Percentiles rank a stretch among this genome's conserved stretches.
Evolutionary conservation across 2,113 vertebrate genomes (phyloP).

Genomic region (Sylvia atricapilla): DNA sequence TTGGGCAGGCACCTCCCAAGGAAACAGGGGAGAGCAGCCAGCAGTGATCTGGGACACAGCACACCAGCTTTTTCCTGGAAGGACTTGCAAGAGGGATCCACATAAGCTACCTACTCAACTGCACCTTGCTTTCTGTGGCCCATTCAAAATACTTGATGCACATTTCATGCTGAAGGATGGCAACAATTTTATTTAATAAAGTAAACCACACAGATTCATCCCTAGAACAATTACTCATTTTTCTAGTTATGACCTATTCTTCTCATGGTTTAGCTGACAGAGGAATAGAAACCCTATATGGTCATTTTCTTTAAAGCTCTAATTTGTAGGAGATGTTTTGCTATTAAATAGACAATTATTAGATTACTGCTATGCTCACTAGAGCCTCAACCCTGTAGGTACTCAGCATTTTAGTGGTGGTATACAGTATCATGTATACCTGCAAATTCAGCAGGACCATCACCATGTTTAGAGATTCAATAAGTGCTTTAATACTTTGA

Average conservation of each 20-base stretch:
- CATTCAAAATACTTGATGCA: background rate
- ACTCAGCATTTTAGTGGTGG: background rate
- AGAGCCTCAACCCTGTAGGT: background rate
- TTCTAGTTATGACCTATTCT: background rate
- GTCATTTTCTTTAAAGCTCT: conserved; percentile 1
- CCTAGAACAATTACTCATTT: background rate
- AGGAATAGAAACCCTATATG: background rate
- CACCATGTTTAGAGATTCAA: background rate
- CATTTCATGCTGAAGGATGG: background rate
- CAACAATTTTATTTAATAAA: background rate
- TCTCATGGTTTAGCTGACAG: background rate
- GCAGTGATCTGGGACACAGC: background rate
- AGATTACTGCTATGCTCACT: background rate
- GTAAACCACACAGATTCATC: background rate
- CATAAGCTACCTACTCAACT: background rate
- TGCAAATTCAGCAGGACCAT: background rate
- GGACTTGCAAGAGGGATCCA: background rate
- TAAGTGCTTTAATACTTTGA: background rate
- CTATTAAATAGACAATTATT: background rate
- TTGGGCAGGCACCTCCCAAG: too few species aligned
- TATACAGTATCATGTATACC: background rate
- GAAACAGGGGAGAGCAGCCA: background rate
- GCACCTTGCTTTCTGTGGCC: background rate
- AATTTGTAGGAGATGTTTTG: background rate
- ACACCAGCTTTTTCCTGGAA: background rate